Conservation (phyloP, 2,888 invertebrate genomes). For the Amaurobius ferox region DNA sequence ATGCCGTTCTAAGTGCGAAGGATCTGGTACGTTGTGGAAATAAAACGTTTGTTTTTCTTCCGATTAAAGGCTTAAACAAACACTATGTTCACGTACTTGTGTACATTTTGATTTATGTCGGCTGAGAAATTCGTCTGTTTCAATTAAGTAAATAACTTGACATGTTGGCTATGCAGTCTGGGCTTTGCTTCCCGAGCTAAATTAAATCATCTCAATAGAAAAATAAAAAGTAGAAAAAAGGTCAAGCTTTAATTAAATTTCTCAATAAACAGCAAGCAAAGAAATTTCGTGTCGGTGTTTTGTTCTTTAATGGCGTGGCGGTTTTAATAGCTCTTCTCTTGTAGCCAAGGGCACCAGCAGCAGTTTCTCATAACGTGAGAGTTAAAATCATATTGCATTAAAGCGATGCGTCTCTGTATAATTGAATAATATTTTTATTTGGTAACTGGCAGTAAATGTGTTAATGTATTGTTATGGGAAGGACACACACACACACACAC, state of each 20-base stretch:
- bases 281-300: not conserved
- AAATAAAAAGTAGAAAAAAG: not conserved
- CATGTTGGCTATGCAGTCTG: conserved; percentile 50
- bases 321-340: not conserved
- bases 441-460: conserved; percentile 21
- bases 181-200: not conserved
- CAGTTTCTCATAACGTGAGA: no score
- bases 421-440: conserved; percentile 5
- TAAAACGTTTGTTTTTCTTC: conserved; percentile 61
- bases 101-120: conserved; percentile 61
- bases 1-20: not conserved
- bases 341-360: not conserved
- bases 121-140: conserved; percentile 61
- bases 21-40: conserved; percentile 29
- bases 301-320: not conserved
- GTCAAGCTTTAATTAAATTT: not conserved
- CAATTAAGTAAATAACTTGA: conserved; percentile 67
- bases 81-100: conserved; percentile 1
- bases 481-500: no score
- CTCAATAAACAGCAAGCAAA: not conserved
- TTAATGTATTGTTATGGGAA: no score
- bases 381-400: no score
- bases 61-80: conserved; percentile 56
- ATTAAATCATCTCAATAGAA: not conserved
- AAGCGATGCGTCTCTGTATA: no score